Conservation (phyloP, 2,888 invertebrate genomes). For the Molorchus minor region DNA sequence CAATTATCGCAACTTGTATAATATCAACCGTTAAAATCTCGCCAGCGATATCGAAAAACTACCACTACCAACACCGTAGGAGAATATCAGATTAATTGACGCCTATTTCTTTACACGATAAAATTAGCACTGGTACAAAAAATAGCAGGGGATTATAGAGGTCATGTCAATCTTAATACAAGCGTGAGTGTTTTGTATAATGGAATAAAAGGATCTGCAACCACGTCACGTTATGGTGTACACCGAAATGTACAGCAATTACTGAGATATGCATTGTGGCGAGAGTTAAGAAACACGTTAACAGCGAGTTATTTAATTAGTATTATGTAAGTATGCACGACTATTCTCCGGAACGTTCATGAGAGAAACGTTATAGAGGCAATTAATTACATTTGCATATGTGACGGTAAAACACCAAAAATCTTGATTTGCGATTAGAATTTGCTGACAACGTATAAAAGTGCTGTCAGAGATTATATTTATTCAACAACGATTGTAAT, state of each 20-base stretch:
- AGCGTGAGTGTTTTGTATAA: constrained; percentile 17
- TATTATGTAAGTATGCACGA: background rate
- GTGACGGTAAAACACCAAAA: too few relatives aligned
- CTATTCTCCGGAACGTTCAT: background rate
- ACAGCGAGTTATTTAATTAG: constrained; percentile 1
- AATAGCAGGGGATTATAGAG: constrained; percentile 11
- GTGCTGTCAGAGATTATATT: too few relatives aligned
- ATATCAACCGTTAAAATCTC: background rate
- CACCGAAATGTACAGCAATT: constrained; percentile 13
- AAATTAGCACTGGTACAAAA: constrained; percentile 18
- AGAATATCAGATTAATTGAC: constrained; percentile 19
- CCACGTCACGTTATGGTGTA: constrained; percentile 14
- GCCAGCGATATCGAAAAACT: constrained; percentile 8
- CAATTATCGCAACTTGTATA: constrained; percentile 7
- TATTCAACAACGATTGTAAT: too few relatives aligned
- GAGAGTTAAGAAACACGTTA: constrained; percentile 3
- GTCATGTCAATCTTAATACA: constrained; percentile 23
- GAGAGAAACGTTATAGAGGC: background rate
- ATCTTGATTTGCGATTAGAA: too few relatives aligned
- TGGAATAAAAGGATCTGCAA: constrained; percentile 24
- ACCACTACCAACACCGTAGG: constrained; percentile 14
- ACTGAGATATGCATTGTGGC: constrained; percentile 1
- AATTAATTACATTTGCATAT: background rate
- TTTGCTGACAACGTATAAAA: too few relatives aligned
- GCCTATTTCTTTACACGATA: constrained; percentile 19